Evolutionary conservation across 2,113 vertebrate genomes (phyloP).

Genomic region (Lepus americanus): DNA sequence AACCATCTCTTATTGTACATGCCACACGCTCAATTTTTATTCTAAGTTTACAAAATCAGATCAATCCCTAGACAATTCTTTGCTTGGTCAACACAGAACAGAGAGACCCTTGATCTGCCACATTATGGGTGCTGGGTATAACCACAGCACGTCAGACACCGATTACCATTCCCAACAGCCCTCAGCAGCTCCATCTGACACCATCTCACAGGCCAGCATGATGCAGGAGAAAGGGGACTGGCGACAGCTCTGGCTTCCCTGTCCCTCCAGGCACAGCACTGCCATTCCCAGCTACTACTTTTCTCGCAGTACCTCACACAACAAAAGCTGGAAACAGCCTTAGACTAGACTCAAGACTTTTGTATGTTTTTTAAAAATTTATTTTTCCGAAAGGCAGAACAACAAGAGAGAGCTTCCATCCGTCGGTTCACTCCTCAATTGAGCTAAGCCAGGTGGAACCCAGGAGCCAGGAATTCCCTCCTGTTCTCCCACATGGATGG

Average conservation of each 20-base stretch:
- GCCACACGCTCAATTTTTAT: neutral
- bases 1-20: neutral
- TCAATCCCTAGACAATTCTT: neutral
- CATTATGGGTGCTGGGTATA: neutral
- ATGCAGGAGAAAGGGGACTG: fast-evolving
- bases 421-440: too few species aligned
- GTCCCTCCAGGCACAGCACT: neutral
- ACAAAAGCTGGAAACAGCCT: neutral
- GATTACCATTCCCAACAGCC: neutral
- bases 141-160: neutral
- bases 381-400: too few species aligned
- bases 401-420: too few species aligned
- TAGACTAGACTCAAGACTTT: neutral
- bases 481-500: too few species aligned
- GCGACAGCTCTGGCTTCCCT: neutral
- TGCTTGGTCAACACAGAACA: neutral
- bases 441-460: too few species aligned
- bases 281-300: neutral
- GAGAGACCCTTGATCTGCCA: neutral
- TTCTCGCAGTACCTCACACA: neutral
- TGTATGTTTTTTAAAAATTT: too few species aligned
- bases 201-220: neutral
- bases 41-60: slow-evolving; percentile 32
- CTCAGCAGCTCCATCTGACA: neutral
- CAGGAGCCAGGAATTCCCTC: too few species aligned